These are phyloP conservation scores for Esox masquinongy DNA, from an alignment of 2,797 vertebrate genomes.

Conservation along the genomic window DNA sequence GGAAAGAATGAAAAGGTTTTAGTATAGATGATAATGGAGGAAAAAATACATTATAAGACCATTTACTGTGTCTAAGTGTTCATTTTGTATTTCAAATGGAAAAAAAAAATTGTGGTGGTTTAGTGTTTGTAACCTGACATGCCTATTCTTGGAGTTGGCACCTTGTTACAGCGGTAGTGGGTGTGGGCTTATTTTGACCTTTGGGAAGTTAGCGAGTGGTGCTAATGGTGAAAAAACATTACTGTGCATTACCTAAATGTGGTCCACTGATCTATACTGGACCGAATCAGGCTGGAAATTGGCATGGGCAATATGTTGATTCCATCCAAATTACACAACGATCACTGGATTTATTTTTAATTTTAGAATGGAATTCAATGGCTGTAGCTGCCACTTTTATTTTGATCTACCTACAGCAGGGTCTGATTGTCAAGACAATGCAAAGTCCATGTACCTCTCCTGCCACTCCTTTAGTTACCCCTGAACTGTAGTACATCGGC, in stretches of 20 bases:
- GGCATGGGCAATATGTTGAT: neutral
- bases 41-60: neutral
- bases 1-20: neutral
- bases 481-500: constrained; percentile 10
- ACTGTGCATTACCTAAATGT: neutral
- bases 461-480: constrained; percentile 12
- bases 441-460: constrained; percentile 10
- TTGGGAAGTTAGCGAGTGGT: neutral
- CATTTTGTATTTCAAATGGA: neutral
- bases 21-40: neutral
- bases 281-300: neutral
- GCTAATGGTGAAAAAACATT: neutral
- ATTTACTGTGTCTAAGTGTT: neutral
- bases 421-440: neutral
- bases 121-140: neutral
- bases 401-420: neutral
- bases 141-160: neutral
- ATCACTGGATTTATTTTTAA: constrained; percentile 5
- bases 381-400: neutral
- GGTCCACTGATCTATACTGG: neutral
- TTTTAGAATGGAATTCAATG: neutral
- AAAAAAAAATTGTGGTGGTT: neutral
- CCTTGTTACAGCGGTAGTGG: neutral
- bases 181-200: neutral
- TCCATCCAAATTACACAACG: neutral